phyloP scores from a whole-genome alignment of 1,140 invertebrate genomes.

The Drosophila mauritiana region DNA sequence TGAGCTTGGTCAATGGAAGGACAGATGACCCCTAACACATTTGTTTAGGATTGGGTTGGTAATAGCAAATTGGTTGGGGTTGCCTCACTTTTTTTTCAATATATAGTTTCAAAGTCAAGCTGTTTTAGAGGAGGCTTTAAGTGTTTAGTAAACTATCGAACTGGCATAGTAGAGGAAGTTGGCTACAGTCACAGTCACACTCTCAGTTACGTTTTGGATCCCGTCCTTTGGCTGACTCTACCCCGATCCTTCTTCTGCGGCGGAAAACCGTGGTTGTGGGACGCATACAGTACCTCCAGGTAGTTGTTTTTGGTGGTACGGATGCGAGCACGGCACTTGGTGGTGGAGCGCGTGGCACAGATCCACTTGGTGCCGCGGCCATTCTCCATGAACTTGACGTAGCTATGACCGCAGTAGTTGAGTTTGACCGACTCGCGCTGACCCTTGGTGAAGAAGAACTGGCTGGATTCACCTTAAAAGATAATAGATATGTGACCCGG shows the following conservation, averaged over 20 bases:
- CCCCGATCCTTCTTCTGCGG: slow-evolving; percentile 9
- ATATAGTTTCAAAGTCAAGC: too few relatives aligned
- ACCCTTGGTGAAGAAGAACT: slow-evolving; percentile 69
- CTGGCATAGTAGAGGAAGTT: background rate
- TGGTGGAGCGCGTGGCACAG: slow-evolving; percentile 76
- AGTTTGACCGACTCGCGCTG: slow-evolving; percentile 76
- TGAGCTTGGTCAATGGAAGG: too few relatives aligned
- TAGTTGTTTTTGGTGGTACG: slow-evolving; percentile 60
- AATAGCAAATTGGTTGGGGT: too few relatives aligned
- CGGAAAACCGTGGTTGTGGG: slow-evolving; percentile 61
- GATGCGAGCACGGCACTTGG: slow-evolving; percentile 75
- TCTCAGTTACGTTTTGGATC: slow-evolving; percentile 10
- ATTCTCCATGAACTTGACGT: slow-evolving; percentile 80
- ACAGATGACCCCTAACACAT: too few relatives aligned
- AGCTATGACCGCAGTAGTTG: slow-evolving; percentile 69
- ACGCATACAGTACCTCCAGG: slow-evolving; percentile 63
- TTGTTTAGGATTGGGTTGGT: too few relatives aligned
- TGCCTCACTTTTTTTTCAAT: too few relatives aligned
- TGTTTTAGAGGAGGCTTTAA: too few relatives aligned
- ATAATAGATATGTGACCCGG: slow-evolving; percentile 13
- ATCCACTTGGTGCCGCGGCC: slow-evolving; percentile 79
- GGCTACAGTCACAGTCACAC: background rate
- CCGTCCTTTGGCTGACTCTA: background rate
- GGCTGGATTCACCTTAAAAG: slow-evolving; percentile 36
- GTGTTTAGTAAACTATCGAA: background rate